A percentile compares a stretch with the other conserved stretches of the same genome.
These are phyloP conservation scores for Trachops cirrhosus DNA, from an alignment of 2,797 vertebrate species.

Conservation along the genomic window DNA sequence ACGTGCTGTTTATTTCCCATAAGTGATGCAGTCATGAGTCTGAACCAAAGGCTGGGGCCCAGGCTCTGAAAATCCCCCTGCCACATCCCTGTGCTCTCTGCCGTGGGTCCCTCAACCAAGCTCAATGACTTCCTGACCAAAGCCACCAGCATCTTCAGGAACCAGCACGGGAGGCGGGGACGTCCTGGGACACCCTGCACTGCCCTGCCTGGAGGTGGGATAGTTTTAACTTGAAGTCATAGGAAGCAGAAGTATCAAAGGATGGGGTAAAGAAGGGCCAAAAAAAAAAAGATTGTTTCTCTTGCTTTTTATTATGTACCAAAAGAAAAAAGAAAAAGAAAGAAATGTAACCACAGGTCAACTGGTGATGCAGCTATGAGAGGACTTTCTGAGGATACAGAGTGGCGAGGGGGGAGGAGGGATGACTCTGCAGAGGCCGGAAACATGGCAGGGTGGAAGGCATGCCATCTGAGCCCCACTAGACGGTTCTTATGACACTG, in stretches of 20 bases:
- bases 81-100: background rate
- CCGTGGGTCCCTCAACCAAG: conserved; percentile 76
- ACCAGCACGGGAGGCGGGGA: background rate
- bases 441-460: background rate
- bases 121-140: conserved; percentile 83
- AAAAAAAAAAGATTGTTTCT: background rate
- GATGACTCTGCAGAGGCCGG: conserved; percentile 34
- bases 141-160: background rate
- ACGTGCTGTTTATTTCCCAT: background rate
- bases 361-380: background rate
- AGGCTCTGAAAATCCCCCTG: background rate
- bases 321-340: background rate
- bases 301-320: background rate
- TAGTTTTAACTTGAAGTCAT: conserved; percentile 28
- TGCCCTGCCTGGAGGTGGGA: background rate
- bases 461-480: background rate
- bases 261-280: background rate
- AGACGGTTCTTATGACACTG: background rate
- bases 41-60: background rate
- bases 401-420: background rate
- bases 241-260: conserved; percentile 2
- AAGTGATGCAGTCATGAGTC: background rate
- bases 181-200: background rate
- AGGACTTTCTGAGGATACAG: conserved; percentile 12
- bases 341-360: conserved; percentile 44